These are phyloP conservation scores for Gordius sp. DNA, from an alignment of 2,888 invertebrate species.

Conservation along the genomic window DNA sequence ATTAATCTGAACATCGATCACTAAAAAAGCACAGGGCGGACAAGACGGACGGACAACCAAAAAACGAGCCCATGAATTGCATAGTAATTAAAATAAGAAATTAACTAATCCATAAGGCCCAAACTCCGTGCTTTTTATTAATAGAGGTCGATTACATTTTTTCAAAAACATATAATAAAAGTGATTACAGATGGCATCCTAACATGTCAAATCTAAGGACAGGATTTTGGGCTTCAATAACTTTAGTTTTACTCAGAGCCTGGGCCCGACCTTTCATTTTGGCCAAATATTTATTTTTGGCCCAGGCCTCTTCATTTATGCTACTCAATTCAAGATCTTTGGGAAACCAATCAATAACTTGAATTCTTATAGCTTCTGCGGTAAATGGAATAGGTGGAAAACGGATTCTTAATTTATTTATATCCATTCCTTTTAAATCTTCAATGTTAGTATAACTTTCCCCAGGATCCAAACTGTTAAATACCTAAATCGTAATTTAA, in stretches of 20 bases:
- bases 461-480: background rate
- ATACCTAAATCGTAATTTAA: too few species aligned
- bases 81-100: too few species aligned
- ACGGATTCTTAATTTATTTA: background rate
- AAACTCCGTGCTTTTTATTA: too few species aligned
- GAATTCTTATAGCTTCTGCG: background rate
- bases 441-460: background rate
- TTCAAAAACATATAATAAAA: too few species aligned
- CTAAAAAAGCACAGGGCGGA: too few species aligned
- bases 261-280: background rate
- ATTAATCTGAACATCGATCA: too few species aligned
- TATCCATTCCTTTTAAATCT: conserved; percentile 3
- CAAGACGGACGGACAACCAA: too few species aligned
- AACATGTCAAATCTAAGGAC: conserved; percentile 10
- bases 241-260: too few species aligned
- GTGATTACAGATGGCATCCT: conserved; percentile 13
- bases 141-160: too few species aligned
- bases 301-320: background rate
- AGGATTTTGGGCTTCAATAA: conserved; percentile 11
- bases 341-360: conserved; percentile 1
- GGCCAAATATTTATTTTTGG: background rate
- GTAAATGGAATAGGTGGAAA: background rate
- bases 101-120: too few species aligned
- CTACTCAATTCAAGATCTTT: background rate
- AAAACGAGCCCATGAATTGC: too few species aligned